Base-by-base conservation (phyloP, 2,113 vertebrate species). In the Heloderma charlesbogerti region DNA sequence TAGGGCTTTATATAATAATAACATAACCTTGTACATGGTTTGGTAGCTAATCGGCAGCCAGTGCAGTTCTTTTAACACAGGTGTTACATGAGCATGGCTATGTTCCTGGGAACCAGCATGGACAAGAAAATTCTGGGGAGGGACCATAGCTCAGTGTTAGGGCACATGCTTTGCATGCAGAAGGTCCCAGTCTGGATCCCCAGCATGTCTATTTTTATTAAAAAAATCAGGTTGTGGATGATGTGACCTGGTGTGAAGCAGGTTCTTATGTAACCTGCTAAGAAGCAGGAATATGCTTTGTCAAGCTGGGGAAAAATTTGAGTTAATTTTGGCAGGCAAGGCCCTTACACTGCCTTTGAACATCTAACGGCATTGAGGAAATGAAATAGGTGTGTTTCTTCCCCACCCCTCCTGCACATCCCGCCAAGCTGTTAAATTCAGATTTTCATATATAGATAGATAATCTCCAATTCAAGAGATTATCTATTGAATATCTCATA, bases 121-220 rank as follows among this genome's bases (percentile, higher is more conserved):
- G 69, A 86, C 90, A 94, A 91, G 83, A 8, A 83, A 16, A 94
- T 94, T 90, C 66, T 82, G 80, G 16, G n/a, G n/a, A 82, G 80
- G 51, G 7, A 22, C 51, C 22, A 22, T 57, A 54, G 78, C 6
- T 80, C 48, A 80, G 15, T 54, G 48, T 34, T 80, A 82, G 60
- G 57, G 81, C n/a, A 40, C 57, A 12, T 25, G 37, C n/a, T 83
- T 40, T 40, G 81, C 2, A 6, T 63, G 57, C 9, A 27, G n/a
- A 63, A 66, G 25, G 37, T 66, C 57, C 57, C 22, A 27, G 10
- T 22, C 40, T 40, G 18, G 18, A 20, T 63, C 18, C 7, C n/a
- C 40, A 40, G n/a, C 57, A 63, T 29, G n/a, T 83, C 57, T 63
- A 22, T 63, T 54, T 10, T 54, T n/a, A 29, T 82, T 37, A 10